Evolutionary conservation across 2,888 invertebrate species (phyloP).

Genomic region (Xanthorhoe designata): DNA sequence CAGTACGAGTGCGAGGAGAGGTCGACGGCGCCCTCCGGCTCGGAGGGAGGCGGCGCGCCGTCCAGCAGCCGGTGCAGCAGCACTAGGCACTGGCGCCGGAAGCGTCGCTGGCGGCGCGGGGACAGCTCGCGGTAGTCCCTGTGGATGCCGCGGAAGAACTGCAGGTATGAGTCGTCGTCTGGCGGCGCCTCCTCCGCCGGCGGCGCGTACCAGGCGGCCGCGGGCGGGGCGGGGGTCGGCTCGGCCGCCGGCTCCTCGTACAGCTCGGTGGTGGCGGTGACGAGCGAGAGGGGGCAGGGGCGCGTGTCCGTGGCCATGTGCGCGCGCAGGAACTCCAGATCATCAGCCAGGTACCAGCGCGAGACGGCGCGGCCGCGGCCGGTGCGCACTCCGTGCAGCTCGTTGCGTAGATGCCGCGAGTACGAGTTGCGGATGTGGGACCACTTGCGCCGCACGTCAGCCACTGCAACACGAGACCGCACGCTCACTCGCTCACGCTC

Average conservation of each 20-base stretch:
- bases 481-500: not conserved
- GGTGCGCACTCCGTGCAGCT: slow-evolving; percentile 77
- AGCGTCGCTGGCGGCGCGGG: slow-evolving; percentile 61
- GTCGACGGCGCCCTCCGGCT: slow-evolving; percentile 4
- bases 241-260: slow-evolving; percentile 9
- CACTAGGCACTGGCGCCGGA: slow-evolving; percentile 68
- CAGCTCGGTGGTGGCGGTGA: slow-evolving; percentile 44
- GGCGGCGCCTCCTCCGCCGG: slow-evolving; percentile 46
- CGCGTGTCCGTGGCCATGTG: slow-evolving; percentile 81
- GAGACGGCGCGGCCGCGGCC: slow-evolving; percentile 76
- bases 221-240: slow-evolving; percentile 47
- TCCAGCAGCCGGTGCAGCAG: slow-evolving; percentile 71
- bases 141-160: slow-evolving; percentile 76
- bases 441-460: slow-evolving; percentile 80
- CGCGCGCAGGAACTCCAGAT: slow-evolving; percentile 74
- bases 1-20: slow-evolving; percentile 1
- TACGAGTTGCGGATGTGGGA: slow-evolving; percentile 82
- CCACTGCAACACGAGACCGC: slow-evolving; percentile 56
- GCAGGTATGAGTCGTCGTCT: slow-evolving; percentile 75
- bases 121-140: slow-evolving; percentile 70
- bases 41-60: slow-evolving; percentile 37
- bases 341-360: slow-evolving; percentile 79
- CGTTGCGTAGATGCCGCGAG: slow-evolving; percentile 80
- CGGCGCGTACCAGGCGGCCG: slow-evolving; percentile 9
- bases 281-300: slow-evolving; percentile 47